Evolutionary conservation across 2,797 vertebrate genomes (phyloP), one percentile per base, ranked within the genome.

Genomic region (Tapera naevia): DNA sequence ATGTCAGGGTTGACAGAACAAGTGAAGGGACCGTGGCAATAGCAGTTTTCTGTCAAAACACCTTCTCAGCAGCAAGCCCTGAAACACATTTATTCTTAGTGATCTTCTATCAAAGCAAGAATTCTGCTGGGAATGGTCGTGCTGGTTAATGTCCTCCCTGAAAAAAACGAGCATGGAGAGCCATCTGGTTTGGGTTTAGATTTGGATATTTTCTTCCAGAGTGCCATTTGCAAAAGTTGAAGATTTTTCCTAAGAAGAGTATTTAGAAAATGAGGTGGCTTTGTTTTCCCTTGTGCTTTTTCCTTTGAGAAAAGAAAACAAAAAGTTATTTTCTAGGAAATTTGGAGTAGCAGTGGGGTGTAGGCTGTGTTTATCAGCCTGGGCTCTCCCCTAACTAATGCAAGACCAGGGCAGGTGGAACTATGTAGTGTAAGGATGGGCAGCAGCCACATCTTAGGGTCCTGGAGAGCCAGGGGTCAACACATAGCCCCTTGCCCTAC

Each of bases 121-220:
- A 92, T 91, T 93, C 89, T 50, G 23, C 86, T 88, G 81, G 92
- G 95, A 91, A 56, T 37, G 67, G 89, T 93, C 3, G 23, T 81
- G 81, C 91, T 95, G 89, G 86, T 96, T 93, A 35, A 89, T 95
- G 92, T 82, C 86, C 78, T 91, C 56, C 27, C 78, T 85, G 74
- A 54, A 93, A 92, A 48, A 95, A 86, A 32, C 5, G 8, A 65
- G 82, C 27, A 13, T 66, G 25, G 35, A 62, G 71, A 91, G 70
- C 94, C 91, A 92, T 91, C 89, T 93, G 81, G 19, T 82, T 93
- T 60, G 48, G 78, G 51, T 86, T 92, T 50, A 72, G 81, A 56
- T 76, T 84, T 45, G 51, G 56, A 22, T 85, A 39, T 93, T 89
- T 92, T 93, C 87, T 94, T 80, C 60, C 56, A 43, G 60, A 93